These are phyloP conservation scores for Anseranas semipalmata DNA, from an alignment of 2,113 vertebrate genomes.

Conservation along the genomic window DNA sequence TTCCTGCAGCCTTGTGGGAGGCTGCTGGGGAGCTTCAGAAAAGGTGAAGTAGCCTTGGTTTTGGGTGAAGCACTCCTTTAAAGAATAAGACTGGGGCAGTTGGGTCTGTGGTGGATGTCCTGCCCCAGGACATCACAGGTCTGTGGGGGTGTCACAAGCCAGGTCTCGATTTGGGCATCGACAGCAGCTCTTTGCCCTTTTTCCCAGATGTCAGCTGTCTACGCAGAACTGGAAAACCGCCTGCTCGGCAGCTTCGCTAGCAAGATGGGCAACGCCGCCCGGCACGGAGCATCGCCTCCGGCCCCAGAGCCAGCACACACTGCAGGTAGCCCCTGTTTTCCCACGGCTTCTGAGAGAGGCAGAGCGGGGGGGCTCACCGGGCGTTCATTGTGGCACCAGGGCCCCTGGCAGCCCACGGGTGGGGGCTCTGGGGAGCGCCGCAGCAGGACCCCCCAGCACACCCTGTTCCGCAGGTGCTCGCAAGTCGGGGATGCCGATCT, in stretches of 20 bases:
- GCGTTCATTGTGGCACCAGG: no score
- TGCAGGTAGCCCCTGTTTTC: constrained; percentile 60
- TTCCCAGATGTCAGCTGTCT: constrained; percentile 92
- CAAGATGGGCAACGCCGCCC: constrained; percentile 77
- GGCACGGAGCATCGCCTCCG: constrained; percentile 78
- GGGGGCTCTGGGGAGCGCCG: rapidly evolving
- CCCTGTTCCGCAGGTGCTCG: constrained; percentile 76
- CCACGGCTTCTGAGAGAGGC: not conserved
- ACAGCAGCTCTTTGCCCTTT: not conserved
- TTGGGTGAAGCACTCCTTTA: not conserved
- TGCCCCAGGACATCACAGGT: not conserved
- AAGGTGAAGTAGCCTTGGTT: not conserved
- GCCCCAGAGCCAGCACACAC: constrained; percentile 75
- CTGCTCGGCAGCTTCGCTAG: constrained; percentile 82
- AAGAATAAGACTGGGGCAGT: not conserved
- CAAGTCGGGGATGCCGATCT: constrained; percentile 78
- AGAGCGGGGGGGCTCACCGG: no score
- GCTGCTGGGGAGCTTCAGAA: not conserved
- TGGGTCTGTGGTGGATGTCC: rapidly evolving
- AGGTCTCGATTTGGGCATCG: rapidly evolving
- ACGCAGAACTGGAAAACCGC: constrained; percentile 90
- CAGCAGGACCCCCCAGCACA: not conserved
- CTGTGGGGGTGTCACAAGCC: not conserved
- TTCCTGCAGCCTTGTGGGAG: not conserved
- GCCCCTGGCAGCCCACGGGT: rapidly evolving